Conservation (phyloP, 2,888 invertebrate genomes). For the Timandra comae region DNA sequence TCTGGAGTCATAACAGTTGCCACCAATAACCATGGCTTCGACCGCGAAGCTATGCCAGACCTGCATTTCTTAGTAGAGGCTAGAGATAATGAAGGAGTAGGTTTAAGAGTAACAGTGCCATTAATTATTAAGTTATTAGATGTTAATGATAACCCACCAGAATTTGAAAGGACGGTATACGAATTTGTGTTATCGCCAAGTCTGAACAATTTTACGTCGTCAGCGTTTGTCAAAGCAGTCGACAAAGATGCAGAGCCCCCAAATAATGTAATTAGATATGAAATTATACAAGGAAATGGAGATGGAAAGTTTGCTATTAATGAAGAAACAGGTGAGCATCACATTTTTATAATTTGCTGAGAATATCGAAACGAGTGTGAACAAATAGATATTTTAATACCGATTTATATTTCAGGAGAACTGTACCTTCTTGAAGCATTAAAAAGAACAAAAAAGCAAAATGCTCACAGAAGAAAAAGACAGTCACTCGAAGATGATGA, state of each 20-base stretch:
- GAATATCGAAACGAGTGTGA: not conserved
- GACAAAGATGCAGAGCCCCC: slow-evolving; percentile 90
- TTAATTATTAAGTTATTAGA: slow-evolving; percentile 85
- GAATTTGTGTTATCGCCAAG: slow-evolving; percentile 87
- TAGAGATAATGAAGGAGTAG: slow-evolving; percentile 89
- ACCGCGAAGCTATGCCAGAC: slow-evolving; percentile 87
- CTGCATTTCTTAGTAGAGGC: slow-evolving; percentile 90
- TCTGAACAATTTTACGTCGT: slow-evolving; percentile 83
- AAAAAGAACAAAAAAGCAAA: slow-evolving; percentile 61
- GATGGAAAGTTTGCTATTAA: slow-evolving; percentile 85
- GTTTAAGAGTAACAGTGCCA: slow-evolving; percentile 84
- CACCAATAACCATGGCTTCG: slow-evolving; percentile 84
- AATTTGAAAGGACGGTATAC: slow-evolving; percentile 86
- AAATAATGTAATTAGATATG: slow-evolving; percentile 90
- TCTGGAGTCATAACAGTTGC: slow-evolving; percentile 89
- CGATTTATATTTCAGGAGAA: slow-evolving; percentile 67
- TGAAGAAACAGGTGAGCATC: slow-evolving; percentile 84
- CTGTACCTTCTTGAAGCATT: slow-evolving; percentile 77
- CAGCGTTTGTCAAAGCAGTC: slow-evolving; percentile 87
- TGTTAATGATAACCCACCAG: slow-evolving; percentile 91
- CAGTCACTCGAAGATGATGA: slow-evolving; percentile 53
- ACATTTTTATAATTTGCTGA: not conserved
- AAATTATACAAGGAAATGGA: slow-evolving; percentile 85
- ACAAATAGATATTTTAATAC: not conserved
- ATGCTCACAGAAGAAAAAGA: slow-evolving; percentile 63